Base-by-base conservation (phyloP, 2,113 vertebrate genomes). In the Chaenogobius annularis region DNA sequence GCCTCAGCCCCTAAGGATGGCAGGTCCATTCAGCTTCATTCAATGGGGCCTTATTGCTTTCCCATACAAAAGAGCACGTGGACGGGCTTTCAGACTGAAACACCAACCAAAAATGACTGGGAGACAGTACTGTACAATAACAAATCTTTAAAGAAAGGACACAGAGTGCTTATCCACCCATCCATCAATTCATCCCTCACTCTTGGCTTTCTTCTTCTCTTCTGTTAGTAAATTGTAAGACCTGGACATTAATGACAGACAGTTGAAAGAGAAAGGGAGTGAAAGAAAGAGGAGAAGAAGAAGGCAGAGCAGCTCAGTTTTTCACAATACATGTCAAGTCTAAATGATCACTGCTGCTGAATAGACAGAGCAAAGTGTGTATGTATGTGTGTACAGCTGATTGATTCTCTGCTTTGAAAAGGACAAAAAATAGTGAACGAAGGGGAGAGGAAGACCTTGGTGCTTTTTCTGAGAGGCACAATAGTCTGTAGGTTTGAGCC, bases 1-100 rank as follows among this genome's bases (percentile, higher is more conserved):
- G 95, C 94, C 94, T 95, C 95, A 95, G 95, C 96, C 93, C 95
- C 97, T 94, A 94, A 98, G 97, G 97, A 96, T 96, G 92, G 89
- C 90, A 92, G 91, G 92, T 96, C 97, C 97, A 98, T 98, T 98
- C 97, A 98, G 94, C 94, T 94, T 93, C 94, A 87, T 93, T 98
- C 95, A 98, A 98, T 98, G 91, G 96, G 95, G 95, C 95, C 97
- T 98, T 97, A 98, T 97, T 97, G 96, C 96, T 97, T 96, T 95
- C 96, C 95, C 96, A 96, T 97, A 95, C 92, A 93, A 97, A 95
- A 96, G 95, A 96, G 96, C 96, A 97, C 95, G 96, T 95, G 95
- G 97, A 96, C 94, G 95, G 88, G 96, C 97, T 98, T 98, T 98
- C 97, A 97, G 96, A 96, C 95, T 97, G 96, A 97, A 97, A 97